Evolutionary conservation across 2,113 vertebrate species (phyloP).

Genomic region (Antechinus stuartii): DNA sequence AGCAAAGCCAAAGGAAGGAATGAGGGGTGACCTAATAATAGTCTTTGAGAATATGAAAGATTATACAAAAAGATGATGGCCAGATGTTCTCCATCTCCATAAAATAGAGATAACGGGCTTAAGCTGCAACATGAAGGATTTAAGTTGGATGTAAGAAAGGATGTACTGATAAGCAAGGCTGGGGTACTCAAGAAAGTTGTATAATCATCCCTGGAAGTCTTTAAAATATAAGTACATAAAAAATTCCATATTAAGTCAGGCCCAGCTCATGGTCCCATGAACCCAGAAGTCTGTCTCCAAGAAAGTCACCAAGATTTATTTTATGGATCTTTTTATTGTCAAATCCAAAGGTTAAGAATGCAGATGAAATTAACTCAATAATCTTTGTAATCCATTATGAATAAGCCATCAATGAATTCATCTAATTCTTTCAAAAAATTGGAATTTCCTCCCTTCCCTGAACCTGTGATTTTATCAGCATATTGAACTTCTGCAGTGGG

Average conservation of each 20-base stretch:
- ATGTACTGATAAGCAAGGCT: neutral
- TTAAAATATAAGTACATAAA: neutral
- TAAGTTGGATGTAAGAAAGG: neutral
- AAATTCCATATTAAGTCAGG: neutral
- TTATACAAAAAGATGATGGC: neutral
- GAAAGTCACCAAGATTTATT: neutral
- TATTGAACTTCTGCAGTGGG: neutral
- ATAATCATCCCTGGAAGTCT: neutral
- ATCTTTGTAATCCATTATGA: neutral
- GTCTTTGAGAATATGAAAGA: neutral
- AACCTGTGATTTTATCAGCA: neutral
- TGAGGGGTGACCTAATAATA: neutral
- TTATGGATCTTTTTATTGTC: neutral
- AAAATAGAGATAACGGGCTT: neutral
- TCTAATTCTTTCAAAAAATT: neutral
- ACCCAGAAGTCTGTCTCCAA: neutral
- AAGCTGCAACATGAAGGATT: neutral
- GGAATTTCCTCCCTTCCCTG: neutral
- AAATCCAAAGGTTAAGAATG: neutral
- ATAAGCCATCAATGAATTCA: neutral
- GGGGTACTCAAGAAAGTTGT: neutral
- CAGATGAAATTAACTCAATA: neutral
- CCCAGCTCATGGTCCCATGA: neutral
- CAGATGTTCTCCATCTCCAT: constrained; percentile 4
- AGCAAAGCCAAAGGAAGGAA: constrained; percentile 30